Evolutionary conservation across 2,113 vertebrate species (phyloP), one percentile per base, ranked within the genome.

Genomic region (Semicossyphus pulcher): DNA sequence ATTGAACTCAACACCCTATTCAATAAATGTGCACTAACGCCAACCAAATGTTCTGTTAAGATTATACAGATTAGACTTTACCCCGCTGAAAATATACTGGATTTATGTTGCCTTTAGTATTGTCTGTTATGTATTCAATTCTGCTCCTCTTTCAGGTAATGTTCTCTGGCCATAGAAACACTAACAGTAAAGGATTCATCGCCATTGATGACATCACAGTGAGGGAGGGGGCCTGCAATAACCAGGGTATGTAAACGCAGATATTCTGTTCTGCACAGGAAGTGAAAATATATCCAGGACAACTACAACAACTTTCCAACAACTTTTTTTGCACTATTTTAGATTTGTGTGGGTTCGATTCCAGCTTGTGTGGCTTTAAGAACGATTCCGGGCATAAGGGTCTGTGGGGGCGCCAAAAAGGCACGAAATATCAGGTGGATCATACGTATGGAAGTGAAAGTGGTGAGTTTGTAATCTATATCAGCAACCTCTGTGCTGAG

Each of bases 301-400:
- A n/a, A 31, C 28, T 4, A 37, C 18, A 7, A 6, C 1, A 1
- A 0, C 3, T 25, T 31, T 59, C 42, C n/a, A n/a, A n/a, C n/a
- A n/a, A n/a, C 31, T 32, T 61, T 51, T 48, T 32, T 26, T 29
- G 2, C 37, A 18, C 23, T 1, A 28, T 69, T 78, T 54, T 20
- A 93, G 94, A 83, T 31, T 14, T 23, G 0, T 94, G 93, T 76
- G 90, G 92, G 4, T 94, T 94, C 80, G 94, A 94, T 37, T 86
- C 48, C 14, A 36, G 36, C 20, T 49, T 37, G 28, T 94, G 94
- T 78, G 88, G 54, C 51, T 93, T 91, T 90, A 77, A 91, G n/a
- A 76, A 81, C 3, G 62, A 72, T 32, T 57, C 88, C 10, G 67
- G 18, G 71, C 79, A 80, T 10, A 10, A 1, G 21, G 86, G 78